Conservation (phyloP, 1,140 invertebrate species). For the Leptinotarsa texana region DNA sequence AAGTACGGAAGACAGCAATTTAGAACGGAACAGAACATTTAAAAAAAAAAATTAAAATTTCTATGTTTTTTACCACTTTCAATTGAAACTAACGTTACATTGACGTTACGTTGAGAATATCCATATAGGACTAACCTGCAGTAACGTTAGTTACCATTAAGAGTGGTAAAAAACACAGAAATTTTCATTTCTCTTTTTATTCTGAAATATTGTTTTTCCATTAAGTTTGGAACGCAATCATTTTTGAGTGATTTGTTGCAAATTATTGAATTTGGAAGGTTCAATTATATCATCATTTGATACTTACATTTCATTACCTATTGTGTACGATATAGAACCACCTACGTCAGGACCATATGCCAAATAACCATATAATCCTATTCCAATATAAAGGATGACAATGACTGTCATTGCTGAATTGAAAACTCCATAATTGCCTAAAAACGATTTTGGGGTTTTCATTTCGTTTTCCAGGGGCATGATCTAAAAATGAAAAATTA, state of each 20-base stretch:
- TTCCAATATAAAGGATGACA: constrained; percentile 69
- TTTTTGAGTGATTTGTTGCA: neutral
- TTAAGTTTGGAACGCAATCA: neutral
- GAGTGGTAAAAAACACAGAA: too few species aligned
- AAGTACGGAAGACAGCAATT: too few species aligned
- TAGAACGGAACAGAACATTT: too few species aligned
- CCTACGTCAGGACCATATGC: constrained; percentile 67
- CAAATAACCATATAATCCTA: constrained; percentile 82
- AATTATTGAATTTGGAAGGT: neutral
- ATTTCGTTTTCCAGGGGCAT: constrained; percentile 86
- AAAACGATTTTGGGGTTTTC: constrained; percentile 74
- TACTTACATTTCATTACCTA: constrained; percentile 62
- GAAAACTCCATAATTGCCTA: constrained; percentile 69
- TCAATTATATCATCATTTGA: neutral
- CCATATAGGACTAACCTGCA: too few species aligned
- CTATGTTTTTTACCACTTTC: too few species aligned
- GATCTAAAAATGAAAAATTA: constrained; percentile 62
- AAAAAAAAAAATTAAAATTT: too few species aligned
- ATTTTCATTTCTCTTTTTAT: too few species aligned
- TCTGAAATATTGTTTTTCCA: too few species aligned
- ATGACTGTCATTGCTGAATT: constrained; percentile 78
- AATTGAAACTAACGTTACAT: too few species aligned
- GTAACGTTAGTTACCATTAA: too few species aligned
- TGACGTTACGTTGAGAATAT: too few species aligned
- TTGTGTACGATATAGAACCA: constrained; percentile 73